phyloP scores from a whole-genome alignment of 2,888 invertebrate species.

The Elegia similella region DNA sequence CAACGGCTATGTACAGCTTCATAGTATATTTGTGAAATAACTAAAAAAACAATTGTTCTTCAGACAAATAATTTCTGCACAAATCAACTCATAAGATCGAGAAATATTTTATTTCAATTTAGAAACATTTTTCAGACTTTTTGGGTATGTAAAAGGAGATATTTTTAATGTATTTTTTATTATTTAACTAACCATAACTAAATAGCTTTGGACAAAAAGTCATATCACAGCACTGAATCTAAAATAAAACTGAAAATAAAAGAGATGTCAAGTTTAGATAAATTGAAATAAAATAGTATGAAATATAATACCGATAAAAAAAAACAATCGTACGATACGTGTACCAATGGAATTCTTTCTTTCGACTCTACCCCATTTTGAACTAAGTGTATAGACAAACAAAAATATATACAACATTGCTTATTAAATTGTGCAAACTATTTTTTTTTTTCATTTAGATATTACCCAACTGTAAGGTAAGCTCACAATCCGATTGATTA shows the following conservation, averaged over 20 bases:
- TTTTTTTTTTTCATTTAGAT: neutral
- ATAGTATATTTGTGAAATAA: slow-evolving; percentile 24
- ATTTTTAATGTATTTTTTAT: neutral
- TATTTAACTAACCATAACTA: neutral
- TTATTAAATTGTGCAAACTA: neutral
- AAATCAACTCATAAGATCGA: neutral
- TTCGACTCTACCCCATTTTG: neutral
- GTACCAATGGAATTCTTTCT: neutral
- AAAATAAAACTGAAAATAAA: slow-evolving; percentile 7
- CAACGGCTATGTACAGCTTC: slow-evolving; percentile 75
- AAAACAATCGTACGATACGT: neutral
- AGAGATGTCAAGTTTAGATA: neutral
- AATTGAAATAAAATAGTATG: slow-evolving; percentile 4
- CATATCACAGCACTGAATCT: slow-evolving; percentile 15
- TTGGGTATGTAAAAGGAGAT: neutral
- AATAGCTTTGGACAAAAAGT: slow-evolving; percentile 14
- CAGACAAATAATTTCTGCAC: neutral
- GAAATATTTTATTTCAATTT: neutral
- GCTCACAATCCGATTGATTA: too few relatives aligned
- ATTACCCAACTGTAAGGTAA: too few relatives aligned
- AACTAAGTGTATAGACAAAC: neutral
- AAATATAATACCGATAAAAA: neutral
- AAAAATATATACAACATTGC: neutral
- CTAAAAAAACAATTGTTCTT: neutral
- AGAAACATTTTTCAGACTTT: neutral